phyloP scores from a whole-genome alignment of 2,888 invertebrate species.

The Ditula angustiorana region DNA sequence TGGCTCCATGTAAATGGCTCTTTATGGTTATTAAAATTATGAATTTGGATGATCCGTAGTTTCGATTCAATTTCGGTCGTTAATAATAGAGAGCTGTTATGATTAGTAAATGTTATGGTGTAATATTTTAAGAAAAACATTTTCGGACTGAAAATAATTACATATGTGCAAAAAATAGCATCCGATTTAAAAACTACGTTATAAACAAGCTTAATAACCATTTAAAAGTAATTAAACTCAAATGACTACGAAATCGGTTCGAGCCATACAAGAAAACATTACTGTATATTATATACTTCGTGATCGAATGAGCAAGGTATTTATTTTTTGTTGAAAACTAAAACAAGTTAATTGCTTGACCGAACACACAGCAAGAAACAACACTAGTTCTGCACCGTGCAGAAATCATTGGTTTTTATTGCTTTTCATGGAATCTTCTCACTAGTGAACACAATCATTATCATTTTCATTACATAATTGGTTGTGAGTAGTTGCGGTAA shows the following conservation, averaged over 20 bases:
- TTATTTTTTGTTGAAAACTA: conserved; percentile 21
- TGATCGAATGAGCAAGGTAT: background rate
- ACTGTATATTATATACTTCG: conserved; percentile 16
- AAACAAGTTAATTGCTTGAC: conserved; percentile 34
- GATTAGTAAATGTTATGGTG: too few relatives aligned
- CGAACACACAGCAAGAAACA: conserved; percentile 15
- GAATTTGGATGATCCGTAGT: too few relatives aligned
- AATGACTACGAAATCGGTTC: conserved; percentile 19
- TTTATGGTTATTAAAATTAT: too few relatives aligned
- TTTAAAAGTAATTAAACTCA: conserved; percentile 26
- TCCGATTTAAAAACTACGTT: too few relatives aligned
- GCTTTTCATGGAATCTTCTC: conserved; percentile 23
- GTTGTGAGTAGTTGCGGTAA: conserved; percentile 16
- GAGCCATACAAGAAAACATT: conserved; percentile 15
- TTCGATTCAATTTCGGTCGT: too few relatives aligned
- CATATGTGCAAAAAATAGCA: too few relatives aligned
- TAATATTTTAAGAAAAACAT: too few relatives aligned
- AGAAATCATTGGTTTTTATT: conserved; percentile 28
- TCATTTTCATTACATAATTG: conserved; percentile 7
- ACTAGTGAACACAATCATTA: conserved; percentile 18
- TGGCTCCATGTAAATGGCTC: too few relatives aligned
- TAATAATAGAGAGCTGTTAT: too few relatives aligned
- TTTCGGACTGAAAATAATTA: too few relatives aligned
- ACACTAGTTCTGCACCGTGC: conserved; percentile 2
- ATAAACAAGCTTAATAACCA: conserved; percentile 13